Conservation (phyloP, 92 coral and sea anemone genomes). For the Porites divaricata region DNA sequence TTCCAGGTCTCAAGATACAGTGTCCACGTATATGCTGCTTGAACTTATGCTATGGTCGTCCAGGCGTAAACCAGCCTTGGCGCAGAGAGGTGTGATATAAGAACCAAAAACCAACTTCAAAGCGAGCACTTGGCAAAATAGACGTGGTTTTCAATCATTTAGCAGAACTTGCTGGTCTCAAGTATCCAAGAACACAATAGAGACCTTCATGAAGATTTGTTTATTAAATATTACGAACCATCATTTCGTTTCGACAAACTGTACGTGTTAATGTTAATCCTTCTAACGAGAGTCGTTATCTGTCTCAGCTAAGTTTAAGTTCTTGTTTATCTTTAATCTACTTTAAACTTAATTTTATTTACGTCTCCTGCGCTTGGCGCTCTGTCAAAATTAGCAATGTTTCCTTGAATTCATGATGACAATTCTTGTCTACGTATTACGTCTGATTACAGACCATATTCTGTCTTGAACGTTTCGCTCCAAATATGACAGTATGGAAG, state of each 20-base stretch:
- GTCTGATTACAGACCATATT: not conserved
- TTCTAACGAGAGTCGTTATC: not conserved
- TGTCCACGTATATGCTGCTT: not conserved
- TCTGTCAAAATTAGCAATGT: not conserved
- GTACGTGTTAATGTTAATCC: not conserved
- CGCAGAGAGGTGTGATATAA: conserved; percentile 40
- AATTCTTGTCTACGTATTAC: not conserved
- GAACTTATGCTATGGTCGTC: not conserved
- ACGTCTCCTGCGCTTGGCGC: conserved; percentile 1
- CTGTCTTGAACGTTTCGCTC: not conserved
- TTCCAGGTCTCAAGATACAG: too few species aligned
- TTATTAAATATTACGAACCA: not conserved
- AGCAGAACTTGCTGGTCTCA: too few species aligned
- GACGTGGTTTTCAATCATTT: too few species aligned
- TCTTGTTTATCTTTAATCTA: not conserved
- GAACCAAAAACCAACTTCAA: not conserved
- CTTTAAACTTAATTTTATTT: not conserved
- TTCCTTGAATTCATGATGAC: not conserved
- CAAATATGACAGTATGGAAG: not conserved
- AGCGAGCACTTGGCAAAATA: not conserved
- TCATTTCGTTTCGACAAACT: not conserved
- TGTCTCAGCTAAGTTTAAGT: not conserved
- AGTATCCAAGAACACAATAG: not conserved
- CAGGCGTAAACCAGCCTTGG: too few species aligned
- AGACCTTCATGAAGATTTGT: not conserved